A percentile compares a stretch with the other conserved stretches of the same genome.
Evolutionary conservation across 2,797 vertebrate genomes (phyloP).

Genomic region (Benthosema pterotum): DNA sequence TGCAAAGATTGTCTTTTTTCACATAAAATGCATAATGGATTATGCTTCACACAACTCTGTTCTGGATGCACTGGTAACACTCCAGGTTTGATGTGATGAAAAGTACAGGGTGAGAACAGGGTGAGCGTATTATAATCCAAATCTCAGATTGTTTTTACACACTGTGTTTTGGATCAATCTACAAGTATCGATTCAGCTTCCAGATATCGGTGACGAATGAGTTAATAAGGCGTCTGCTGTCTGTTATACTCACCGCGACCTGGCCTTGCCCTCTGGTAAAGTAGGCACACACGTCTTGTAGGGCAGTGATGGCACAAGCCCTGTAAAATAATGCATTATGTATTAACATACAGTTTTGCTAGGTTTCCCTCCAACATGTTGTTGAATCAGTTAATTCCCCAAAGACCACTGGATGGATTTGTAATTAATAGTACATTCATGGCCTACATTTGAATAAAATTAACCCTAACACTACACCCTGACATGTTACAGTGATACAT

Average conservation of each 20-base stretch:
- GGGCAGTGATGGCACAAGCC: slow-evolving; percentile 84
- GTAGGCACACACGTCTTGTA: slow-evolving; percentile 86
- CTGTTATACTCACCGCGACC: slow-evolving; percentile 82
- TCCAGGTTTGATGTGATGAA: too few species aligned
- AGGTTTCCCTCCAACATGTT: neutral
- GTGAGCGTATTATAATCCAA: too few species aligned
- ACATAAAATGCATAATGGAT: too few species aligned
- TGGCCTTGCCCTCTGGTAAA: slow-evolving; percentile 84
- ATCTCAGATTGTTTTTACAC: too few species aligned
- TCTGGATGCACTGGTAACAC: too few species aligned
- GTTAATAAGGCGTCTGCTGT: neutral
- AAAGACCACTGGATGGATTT: neutral
- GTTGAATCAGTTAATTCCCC: neutral
- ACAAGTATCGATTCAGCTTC: too few species aligned
- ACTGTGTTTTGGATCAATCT: too few species aligned
- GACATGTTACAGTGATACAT: too few species aligned
- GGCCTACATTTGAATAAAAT: neutral
- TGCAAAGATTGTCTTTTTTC: too few species aligned
- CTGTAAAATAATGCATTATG: slow-evolving; percentile 60
- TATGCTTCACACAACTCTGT: too few species aligned
- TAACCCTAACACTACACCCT: neutral
- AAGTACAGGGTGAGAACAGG: too few species aligned
- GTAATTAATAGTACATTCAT: neutral
- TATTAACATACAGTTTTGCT: neutral
- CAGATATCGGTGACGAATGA: too few species aligned